Evolutionary conservation across 2,113 vertebrate genomes (phyloP).

Genomic region (Entomyzon cyanotis): DNA sequence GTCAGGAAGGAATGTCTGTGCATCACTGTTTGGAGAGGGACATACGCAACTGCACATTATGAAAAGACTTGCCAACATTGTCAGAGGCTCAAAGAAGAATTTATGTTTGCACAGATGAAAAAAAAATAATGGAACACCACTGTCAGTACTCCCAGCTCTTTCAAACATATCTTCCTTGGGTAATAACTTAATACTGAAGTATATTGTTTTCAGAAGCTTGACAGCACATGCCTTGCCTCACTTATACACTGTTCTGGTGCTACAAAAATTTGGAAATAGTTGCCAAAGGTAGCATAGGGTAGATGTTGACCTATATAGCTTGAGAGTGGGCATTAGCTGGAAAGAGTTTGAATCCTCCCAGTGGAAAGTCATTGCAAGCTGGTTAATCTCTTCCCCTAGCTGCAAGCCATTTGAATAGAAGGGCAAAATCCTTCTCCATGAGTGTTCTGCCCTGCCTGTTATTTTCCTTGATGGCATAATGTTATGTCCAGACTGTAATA

Average conservation of each 20-base stretch:
- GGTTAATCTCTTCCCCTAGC: background rate
- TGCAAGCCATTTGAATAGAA: background rate
- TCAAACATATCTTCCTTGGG: background rate
- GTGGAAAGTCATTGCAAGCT: background rate
- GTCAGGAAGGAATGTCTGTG: background rate
- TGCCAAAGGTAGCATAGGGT: background rate
- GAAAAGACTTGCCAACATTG: background rate
- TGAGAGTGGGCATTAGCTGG: background rate
- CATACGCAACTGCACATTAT: background rate
- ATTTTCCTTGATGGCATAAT: background rate
- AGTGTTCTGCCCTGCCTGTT: background rate
- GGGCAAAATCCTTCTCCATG: background rate
- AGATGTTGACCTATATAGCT: background rate
- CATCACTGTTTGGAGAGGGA: background rate
- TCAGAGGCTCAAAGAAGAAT: background rate
- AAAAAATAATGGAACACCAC: background rate
- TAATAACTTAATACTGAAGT: background rate
- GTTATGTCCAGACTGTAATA: background rate
- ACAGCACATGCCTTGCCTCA: background rate
- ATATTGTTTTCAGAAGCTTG: background rate
- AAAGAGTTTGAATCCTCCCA: background rate
- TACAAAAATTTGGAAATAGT: background rate
- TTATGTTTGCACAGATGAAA: slow-evolving; percentile 3
- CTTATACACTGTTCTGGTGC: background rate
- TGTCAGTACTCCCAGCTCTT: background rate